Evolutionary conservation across 2,113 vertebrate genomes (phyloP).

Genomic region (Typhlomys cinereus): DNA sequence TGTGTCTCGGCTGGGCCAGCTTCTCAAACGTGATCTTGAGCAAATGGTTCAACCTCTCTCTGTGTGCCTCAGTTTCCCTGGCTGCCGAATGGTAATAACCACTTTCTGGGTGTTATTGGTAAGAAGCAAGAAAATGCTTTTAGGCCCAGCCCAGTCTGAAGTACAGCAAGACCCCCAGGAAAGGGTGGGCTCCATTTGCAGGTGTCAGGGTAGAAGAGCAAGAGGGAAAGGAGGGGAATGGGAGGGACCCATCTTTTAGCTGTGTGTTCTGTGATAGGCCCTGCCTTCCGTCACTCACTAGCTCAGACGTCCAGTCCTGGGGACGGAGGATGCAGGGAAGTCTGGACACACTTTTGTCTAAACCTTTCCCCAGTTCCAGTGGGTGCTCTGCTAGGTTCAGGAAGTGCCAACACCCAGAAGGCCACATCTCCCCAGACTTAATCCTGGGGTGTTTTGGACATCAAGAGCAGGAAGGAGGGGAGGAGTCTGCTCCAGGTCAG

Average conservation of each 20-base stretch:
- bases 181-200: not conserved
- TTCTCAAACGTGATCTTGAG: not conserved
- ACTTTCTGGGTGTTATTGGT: not conserved
- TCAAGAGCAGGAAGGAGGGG: too few species aligned
- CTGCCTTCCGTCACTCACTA: not conserved
- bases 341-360: not conserved
- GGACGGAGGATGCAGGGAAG: not conserved
- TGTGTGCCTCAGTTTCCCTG: not conserved
- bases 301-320: not conserved
- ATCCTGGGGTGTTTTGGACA: not conserved
- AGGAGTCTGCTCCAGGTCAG: not conserved
- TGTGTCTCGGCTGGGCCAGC: not conserved
- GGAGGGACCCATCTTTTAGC: not conserved
- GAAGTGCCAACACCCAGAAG: not conserved
- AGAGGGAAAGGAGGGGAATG: fast-evolving
- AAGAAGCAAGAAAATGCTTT: not conserved
- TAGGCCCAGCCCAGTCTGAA: fast-evolving
- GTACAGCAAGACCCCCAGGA: fast-evolving
- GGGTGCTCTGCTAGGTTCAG: not conserved
- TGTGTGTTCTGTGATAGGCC: not conserved
- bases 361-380: not conserved
- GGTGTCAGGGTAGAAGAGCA: not conserved
- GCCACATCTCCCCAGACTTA: not conserved
- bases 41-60: not conserved
- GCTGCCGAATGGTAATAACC: not conserved